Base-by-base conservation (phyloP, 2,113 vertebrate species). In the Colius striatus region DNA sequence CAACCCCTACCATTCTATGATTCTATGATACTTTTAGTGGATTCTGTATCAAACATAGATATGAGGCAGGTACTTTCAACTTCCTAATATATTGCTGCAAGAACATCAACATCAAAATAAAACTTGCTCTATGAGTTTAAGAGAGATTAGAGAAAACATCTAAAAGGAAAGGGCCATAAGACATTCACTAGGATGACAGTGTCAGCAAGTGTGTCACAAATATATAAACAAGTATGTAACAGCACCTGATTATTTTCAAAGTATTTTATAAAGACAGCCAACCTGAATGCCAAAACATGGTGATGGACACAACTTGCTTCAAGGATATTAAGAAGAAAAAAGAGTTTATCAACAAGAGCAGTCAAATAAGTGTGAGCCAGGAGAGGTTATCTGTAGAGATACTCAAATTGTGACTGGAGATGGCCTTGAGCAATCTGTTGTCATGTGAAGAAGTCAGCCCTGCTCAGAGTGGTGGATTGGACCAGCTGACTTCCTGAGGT, bases 271-370 rank as follows among this genome's bases (percentile, higher is more conserved):
- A 18, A 13, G n/a, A 66, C n/a, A 62, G 62, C 17, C 12, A 45
- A 21, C 23, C 55, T 58, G 27, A 73, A 1, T 1, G 1, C 11
- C 60, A 62, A 66, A 66, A 26, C 10, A 16, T 3, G 6, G 30
- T 47, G 66, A 41, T 2, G 21, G 67, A 57, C 19, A 38, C 5
- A 48, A 38, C 16, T 36, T 51, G 9, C 15, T 84, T 55, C 48
- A 58, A 54, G 17, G 27, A 26, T 63, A 34, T 47, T 7, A 50
- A 11, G 10, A 53, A 23, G 25, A 36, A 53, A 47, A 53, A 41
- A 68, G 10, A 84, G 7, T 18, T 53, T 23, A 76, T 4, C n/a
- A 62, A 5, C 0, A 0, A 67, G 19, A 41, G 29, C 13, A 16
- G 13, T n/a, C 30, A 47, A 62, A 53, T 36, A 34, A 77, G 45